Evolutionary conservation across 2,113 vertebrate genomes (phyloP).

Genomic region (Mirza zaza): DNA sequence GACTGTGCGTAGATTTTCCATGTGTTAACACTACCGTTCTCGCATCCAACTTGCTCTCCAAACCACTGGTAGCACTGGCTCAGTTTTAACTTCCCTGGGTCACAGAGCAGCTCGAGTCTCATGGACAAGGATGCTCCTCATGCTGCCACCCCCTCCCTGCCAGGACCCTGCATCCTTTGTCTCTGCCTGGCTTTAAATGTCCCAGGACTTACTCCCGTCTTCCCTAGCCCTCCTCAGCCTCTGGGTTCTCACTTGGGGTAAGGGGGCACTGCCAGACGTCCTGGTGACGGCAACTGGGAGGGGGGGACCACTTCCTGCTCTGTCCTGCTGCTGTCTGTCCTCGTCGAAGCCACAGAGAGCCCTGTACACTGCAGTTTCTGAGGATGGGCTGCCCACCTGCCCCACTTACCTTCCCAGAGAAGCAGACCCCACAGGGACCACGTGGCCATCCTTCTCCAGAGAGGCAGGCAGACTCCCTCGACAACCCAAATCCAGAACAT

Average conservation of each 20-base stretch:
- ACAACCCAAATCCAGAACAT: neutral
- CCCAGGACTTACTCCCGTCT: neutral
- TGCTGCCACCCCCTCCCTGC: neutral
- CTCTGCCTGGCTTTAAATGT: neutral
- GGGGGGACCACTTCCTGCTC: too few species aligned
- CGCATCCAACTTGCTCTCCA: neutral
- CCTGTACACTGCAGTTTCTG: neutral
- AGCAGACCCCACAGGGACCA: slow-evolving; percentile 48
- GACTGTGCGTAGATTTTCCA: neutral
- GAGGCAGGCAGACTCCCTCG: neutral
- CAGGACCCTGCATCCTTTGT: neutral
- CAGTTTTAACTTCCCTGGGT: neutral
- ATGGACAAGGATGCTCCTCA: rapidly evolving
- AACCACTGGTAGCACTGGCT: neutral
- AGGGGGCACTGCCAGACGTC: neutral
- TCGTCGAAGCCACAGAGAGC: too few species aligned
- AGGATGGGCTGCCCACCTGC: neutral
- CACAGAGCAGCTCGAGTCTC: neutral
- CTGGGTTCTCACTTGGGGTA: neutral
- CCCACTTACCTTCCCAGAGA: slow-evolving; percentile 72
- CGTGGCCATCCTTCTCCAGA: neutral
- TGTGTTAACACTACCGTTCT: neutral
- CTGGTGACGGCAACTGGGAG: neutral
- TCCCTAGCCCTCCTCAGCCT: neutral
- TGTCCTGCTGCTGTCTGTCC: too few species aligned